These are phyloP conservation scores for Sphaerodactylus townsendi DNA, from an alignment of 2,113 vertebrate species.

Conservation along the genomic window DNA sequence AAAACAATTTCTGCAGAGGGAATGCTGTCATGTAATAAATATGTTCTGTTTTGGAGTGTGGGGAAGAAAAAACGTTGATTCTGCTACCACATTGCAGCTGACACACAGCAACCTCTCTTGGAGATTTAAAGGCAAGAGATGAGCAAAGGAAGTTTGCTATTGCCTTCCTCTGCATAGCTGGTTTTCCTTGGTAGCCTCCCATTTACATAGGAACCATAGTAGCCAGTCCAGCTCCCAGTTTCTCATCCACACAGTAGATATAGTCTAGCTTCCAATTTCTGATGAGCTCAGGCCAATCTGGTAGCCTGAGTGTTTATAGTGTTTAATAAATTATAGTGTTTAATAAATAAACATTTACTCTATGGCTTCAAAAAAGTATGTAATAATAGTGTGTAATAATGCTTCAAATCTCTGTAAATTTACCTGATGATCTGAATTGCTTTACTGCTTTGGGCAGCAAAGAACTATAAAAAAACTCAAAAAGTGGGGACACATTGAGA, in stretches of 20 bases:
- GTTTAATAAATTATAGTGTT: background rate
- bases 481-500: background rate
- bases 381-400: background rate
- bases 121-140: too few relatives aligned
- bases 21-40: background rate
- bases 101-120: too few relatives aligned
- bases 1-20: background rate
- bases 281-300: too few relatives aligned
- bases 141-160: too few relatives aligned
- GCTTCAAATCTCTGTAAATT: background rate
- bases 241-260: too few relatives aligned
- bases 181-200: too few relatives aligned
- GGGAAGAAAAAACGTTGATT: background rate
- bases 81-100: background rate
- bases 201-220: too few relatives aligned
- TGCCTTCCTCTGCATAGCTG: too few relatives aligned
- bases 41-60: background rate
- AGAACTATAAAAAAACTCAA: background rate
- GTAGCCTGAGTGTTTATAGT: too few relatives aligned
- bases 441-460: background rate
- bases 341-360: background rate
- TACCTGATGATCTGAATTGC: background rate
- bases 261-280: too few relatives aligned
- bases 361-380: background rate
- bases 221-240: too few relatives aligned